Percentiles rank a stretch among this genome's conserved stretches.
phyloP scores from a whole-genome alignment of 2,797 vertebrate species.

The Ambastaia sidthimunki region DNA sequence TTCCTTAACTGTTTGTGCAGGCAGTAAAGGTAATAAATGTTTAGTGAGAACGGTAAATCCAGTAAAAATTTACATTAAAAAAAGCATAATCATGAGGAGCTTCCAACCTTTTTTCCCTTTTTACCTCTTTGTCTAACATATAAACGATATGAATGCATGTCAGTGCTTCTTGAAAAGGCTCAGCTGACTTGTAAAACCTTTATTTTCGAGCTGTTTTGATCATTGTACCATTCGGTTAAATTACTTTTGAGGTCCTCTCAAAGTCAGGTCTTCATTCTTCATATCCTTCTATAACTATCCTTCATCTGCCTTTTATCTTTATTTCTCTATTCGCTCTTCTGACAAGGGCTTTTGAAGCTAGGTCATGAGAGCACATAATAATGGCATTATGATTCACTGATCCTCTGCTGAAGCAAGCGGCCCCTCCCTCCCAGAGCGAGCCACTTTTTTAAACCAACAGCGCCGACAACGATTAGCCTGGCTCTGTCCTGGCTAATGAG shows the following conservation, averaged over 20 bases:
- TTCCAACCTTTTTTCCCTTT: background rate
- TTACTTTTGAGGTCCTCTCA: conserved; percentile 26
- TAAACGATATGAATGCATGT: conserved; percentile 8
- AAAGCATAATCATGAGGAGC: background rate
- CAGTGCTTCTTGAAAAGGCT: background rate
- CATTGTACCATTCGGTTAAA: conserved; percentile 8
- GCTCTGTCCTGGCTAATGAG: conserved; percentile 66
- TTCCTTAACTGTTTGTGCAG: background rate
- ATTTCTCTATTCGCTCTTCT: conserved; percentile 40
- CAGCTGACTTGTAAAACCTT: conserved; percentile 3
- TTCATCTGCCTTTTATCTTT: conserved; percentile 40
- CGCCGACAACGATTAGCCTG: conserved; percentile 63
- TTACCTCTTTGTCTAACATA: background rate
- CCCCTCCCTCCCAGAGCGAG: conserved; percentile 48
- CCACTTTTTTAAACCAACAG: conserved; percentile 68
- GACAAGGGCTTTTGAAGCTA: conserved; percentile 33
- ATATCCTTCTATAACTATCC: conserved; percentile 35
- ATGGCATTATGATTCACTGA: conserved; percentile 47
- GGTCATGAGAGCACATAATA: conserved; percentile 46
- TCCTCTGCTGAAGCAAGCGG: conserved; percentile 42
- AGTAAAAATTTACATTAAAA: background rate
- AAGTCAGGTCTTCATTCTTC: background rate
- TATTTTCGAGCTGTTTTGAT: conserved; percentile 16
- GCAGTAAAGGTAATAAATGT: background rate
- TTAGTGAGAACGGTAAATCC: background rate